A percentile compares a stretch with the other conserved stretches of the same genome.
Conservation (phyloP, 2,888 invertebrate genomes). For the Heliconius cydno region DNA sequence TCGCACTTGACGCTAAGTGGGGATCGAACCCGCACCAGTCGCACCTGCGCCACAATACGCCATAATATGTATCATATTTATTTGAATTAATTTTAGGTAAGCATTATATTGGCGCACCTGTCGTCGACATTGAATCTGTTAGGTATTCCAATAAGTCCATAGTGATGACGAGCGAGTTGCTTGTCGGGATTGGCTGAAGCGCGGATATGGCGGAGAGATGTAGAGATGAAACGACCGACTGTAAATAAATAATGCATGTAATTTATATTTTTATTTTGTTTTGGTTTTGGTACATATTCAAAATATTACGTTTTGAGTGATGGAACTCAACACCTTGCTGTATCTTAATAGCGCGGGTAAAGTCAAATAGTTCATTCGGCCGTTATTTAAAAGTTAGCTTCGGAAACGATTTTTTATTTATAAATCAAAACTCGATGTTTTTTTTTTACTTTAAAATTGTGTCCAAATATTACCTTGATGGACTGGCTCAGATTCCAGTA, state of each 20-base stretch:
- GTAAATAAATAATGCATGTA: slow-evolving; percentile 31
- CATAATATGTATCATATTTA: no score
- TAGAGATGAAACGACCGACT: slow-evolving; percentile 93
- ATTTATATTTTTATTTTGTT: neutral
- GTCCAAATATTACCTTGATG: slow-evolving; percentile 84
- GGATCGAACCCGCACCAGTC: no score
- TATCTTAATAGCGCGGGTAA: neutral
- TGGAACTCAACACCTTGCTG: neutral
- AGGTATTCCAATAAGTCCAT: slow-evolving; percentile 80
- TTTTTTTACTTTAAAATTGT: neutral
- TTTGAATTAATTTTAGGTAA: no score
- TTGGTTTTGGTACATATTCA: neutral
- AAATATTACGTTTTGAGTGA: neutral
- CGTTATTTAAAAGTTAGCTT: no score
- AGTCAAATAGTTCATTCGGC: no score
- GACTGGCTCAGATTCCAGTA: slow-evolving; percentile 88
- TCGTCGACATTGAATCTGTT: slow-evolving; percentile 86
- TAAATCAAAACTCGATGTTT: no score
- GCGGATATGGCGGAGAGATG: slow-evolving; percentile 90
- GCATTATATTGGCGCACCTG: slow-evolving; percentile 62
- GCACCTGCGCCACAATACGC: no score
- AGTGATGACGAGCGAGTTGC: slow-evolving; percentile 79
- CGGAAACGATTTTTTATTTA: no score
- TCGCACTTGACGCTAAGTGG: no score
- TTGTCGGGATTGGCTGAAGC: slow-evolving; percentile 91